Conservation (phyloP, 2,113 vertebrate species). For the Pampusana beccarii region DNA sequence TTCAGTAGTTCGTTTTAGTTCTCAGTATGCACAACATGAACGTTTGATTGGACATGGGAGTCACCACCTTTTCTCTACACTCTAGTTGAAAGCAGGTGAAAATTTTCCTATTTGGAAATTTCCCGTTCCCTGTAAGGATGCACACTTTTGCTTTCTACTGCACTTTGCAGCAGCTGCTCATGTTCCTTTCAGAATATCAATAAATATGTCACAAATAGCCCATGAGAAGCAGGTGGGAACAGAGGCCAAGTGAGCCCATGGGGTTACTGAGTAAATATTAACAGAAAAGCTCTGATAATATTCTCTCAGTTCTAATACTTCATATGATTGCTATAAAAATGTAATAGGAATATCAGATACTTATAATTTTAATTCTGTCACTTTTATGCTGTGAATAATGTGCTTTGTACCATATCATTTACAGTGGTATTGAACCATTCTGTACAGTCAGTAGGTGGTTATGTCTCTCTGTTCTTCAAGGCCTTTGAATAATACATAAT, state of each 20-base stretch:
- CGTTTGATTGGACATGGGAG: neutral
- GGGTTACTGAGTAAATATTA: neutral
- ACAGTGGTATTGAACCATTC: neutral
- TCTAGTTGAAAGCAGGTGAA: neutral
- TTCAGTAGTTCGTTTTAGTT: neutral
- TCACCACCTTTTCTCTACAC: neutral
- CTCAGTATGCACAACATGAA: neutral
- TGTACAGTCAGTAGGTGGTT: neutral
- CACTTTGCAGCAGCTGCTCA: neutral
- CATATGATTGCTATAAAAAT: neutral
- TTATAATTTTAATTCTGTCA: neutral
- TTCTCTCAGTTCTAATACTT: neutral
- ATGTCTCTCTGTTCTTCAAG: neutral
- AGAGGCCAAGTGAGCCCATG: neutral
- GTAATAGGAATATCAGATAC: neutral
- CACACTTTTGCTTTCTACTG: neutral
- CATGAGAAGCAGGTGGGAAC: neutral
- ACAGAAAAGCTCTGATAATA: neutral
- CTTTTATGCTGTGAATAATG: neutral
- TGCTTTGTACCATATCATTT: neutral
- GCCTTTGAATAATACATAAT: neutral
- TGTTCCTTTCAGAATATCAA: neutral
- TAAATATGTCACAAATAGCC: neutral
- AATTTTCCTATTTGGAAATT: neutral
- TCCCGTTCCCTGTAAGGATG: neutral